Conservation (phyloP, 1,140 invertebrate species). For the Rhynchophorus ferrugineus region DNA sequence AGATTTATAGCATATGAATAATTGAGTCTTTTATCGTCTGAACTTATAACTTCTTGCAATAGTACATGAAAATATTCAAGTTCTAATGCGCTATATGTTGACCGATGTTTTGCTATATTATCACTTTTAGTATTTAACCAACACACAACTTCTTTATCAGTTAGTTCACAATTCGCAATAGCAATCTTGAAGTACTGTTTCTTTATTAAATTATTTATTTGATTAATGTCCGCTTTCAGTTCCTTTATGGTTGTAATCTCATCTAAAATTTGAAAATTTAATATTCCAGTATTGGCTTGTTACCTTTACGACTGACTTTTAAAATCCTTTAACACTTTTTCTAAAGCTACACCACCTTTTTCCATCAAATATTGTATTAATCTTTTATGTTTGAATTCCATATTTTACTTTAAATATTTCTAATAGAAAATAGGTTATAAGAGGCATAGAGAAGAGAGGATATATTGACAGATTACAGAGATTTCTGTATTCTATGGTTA, state of each 20-base stretch:
- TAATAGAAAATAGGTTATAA: too few species aligned
- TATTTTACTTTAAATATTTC: too few species aligned
- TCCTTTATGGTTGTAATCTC: constrained; percentile 12
- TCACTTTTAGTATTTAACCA: constrained; percentile 32
- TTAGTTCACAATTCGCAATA: constrained; percentile 29
- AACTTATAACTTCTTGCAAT: constrained; percentile 28
- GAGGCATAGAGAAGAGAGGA: too few species aligned
- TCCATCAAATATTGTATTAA: constrained; percentile 31
- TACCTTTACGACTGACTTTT: constrained; percentile 6
- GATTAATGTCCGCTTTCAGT: constrained; percentile 22
- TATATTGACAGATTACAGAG: too few species aligned
- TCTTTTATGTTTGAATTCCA: constrained; percentile 22
- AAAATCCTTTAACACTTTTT: constrained; percentile 25
- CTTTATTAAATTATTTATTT: constrained; percentile 29
- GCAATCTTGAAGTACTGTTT: constrained; percentile 30
- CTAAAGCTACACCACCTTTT: constrained; percentile 20
- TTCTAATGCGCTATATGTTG: constrained; percentile 25
- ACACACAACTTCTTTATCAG: constrained; percentile 23
- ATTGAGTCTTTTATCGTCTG: constrained; percentile 20
- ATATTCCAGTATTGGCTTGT: neutral
- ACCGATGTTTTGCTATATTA: constrained; percentile 26
- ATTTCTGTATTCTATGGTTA: too few species aligned
- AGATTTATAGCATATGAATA: constrained; percentile 28
- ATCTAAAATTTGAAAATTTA: constrained; percentile 12
- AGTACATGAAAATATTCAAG: constrained; percentile 33